Evolutionary conservation across 2,113 vertebrate genomes (phyloP).

Genomic region (Pomatorhinus ruficollis): DNA sequence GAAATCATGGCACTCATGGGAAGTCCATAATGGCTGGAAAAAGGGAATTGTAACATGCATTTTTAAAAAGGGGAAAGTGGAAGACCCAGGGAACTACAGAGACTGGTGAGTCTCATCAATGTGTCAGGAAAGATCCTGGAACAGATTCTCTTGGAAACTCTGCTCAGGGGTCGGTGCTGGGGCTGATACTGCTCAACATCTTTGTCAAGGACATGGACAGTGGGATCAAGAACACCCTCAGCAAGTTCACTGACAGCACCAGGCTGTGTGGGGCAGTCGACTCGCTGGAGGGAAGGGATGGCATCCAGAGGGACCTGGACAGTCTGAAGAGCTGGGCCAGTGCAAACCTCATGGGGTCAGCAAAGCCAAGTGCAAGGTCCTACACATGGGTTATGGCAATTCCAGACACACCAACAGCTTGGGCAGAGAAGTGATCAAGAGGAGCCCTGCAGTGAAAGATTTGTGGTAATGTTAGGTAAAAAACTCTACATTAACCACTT

Average conservation of each 20-base stretch:
- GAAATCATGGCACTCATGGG: not conserved
- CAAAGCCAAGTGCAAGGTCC: not conserved
- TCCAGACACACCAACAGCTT: not conserved
- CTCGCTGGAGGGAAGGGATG: not conserved
- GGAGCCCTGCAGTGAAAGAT: not conserved
- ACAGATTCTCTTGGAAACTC: not conserved
- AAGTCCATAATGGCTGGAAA: not conserved
- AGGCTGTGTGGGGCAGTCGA: not conserved
- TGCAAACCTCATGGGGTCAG: not conserved
- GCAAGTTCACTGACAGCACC: not conserved
- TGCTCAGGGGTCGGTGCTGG: not conserved
- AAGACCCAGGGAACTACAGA: not conserved
- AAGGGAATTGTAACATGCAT: not conserved
- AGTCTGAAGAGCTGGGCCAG: not conserved
- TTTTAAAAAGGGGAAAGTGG: not conserved
- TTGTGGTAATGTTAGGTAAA: not conserved
- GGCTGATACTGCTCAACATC: not conserved
- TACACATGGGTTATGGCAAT: not conserved
- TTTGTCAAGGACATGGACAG: not conserved
- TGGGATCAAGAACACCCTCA: not conserved
- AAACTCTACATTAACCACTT: not conserved
- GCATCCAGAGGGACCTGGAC: not conserved
- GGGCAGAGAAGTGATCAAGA: not conserved
- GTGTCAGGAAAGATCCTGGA: not conserved
- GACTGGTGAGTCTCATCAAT: fast-evolving